Conservation (phyloP, 1,140 invertebrate genomes). For the Venustaconcha ellipsiformis region DNA sequence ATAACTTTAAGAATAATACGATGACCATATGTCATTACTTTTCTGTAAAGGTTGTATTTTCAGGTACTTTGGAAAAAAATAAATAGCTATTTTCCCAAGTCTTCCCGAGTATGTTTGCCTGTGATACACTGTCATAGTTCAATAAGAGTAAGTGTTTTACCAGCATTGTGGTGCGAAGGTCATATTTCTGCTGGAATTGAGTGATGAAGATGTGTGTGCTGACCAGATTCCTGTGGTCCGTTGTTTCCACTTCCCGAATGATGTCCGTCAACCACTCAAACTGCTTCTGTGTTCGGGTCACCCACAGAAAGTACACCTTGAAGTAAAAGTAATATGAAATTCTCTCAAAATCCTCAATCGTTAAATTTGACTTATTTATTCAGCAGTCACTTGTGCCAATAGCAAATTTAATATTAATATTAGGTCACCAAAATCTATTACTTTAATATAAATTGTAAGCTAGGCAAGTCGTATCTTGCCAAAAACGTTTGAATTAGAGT, state of each 20-base stretch:
- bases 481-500: too few relatives aligned
- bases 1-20: background rate
- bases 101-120: too few relatives aligned
- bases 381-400: too few relatives aligned
- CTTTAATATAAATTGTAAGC: too few relatives aligned
- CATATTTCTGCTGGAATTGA: conserved; percentile 99
- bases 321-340: too few relatives aligned
- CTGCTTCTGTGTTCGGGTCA: conserved; percentile 98
- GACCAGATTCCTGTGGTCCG: conserved; percentile 95
- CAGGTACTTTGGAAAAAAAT: background rate
- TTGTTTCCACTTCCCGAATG: conserved; percentile 89
- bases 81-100: background rate
- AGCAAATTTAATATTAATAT: too few relatives aligned
- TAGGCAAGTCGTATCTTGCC: too few relatives aligned
- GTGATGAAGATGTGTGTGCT: conserved; percentile 99
- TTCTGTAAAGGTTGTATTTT: too few relatives aligned
- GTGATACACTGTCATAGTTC: background rate
- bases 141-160: conserved; percentile 73
- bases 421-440: too few relatives aligned
- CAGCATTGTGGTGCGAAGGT: conserved; percentile 98
- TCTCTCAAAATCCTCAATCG: too few relatives aligned
- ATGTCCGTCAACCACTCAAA: conserved; percentile 99
- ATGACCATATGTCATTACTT: background rate
- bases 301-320: conserved; percentile 98
- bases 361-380: too few relatives aligned